Percentiles rank a stretch among this genome's conserved stretches.
These are phyloP conservation scores for Dascyllus trimaculatus DNA, from an alignment of 2,113 vertebrate genomes.

Conservation along the genomic window DNA sequence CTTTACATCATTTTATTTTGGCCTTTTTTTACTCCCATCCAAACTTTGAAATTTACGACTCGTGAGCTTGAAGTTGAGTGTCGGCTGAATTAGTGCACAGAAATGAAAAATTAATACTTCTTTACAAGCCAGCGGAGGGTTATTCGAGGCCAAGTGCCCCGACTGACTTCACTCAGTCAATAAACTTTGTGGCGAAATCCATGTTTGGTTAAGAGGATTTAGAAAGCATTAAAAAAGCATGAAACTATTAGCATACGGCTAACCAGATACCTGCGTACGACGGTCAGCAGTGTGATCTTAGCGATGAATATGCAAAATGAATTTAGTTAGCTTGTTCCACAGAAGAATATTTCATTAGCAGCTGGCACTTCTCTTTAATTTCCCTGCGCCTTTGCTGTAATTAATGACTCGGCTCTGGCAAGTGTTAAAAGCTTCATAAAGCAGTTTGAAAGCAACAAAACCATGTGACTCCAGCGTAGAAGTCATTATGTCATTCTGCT, in stretches of 20 bases:
- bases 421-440: constrained; percentile 58
- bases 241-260: background rate
- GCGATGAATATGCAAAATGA: background rate
- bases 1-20: constrained; percentile 27
- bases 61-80: constrained; percentile 14
- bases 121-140: constrained; percentile 48
- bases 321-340: constrained; percentile 4
- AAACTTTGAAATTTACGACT: constrained; percentile 43
- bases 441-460: constrained; percentile 19
- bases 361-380: constrained; percentile 28
- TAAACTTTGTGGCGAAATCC: constrained; percentile 39
- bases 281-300: background rate
- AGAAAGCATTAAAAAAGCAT: background rate
- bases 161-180: constrained; percentile 46
- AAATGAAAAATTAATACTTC: constrained; percentile 31
- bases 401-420: constrained; percentile 41
- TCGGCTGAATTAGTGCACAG: constrained; percentile 35
- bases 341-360: constrained; percentile 22
- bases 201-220: constrained; percentile 23
- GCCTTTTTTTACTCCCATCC: constrained; percentile 39
- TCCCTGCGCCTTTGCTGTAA: constrained; percentile 30
- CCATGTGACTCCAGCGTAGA: constrained; percentile 21
- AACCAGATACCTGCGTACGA: constrained; percentile 1
- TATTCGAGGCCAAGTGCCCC: constrained; percentile 46
- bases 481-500: constrained; percentile 43